These are phyloP conservation scores for Rhizomys pruinosus DNA, from an alignment of 2,113 vertebrate genomes.

Conservation along the genomic window DNA sequence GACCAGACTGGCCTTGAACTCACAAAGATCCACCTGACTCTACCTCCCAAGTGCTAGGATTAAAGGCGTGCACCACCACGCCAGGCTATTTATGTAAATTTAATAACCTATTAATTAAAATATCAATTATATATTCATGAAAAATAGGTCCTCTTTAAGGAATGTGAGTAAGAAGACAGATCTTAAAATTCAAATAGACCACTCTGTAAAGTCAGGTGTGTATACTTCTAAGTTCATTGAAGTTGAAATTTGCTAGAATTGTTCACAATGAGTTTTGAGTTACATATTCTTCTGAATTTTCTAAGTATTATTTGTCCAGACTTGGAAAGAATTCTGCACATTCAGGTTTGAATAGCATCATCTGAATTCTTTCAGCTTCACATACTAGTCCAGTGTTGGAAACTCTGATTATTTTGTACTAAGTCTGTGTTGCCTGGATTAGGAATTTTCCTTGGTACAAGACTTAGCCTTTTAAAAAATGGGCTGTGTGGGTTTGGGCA, in stretches of 20 bases:
- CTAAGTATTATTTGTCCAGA: conserved; percentile 44
- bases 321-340: conserved; percentile 57
- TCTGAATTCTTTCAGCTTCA: not conserved
- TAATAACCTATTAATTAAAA: not conserved
- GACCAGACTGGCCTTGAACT: too few species aligned
- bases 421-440: not conserved
- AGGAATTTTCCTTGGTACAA: not conserved
- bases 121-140: conserved; percentile 43
- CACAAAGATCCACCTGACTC: too few species aligned
- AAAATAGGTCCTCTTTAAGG: not conserved
- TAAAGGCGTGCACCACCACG: too few species aligned
- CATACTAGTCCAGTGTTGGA: conserved; percentile 27
- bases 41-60: too few species aligned
- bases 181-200: conserved; percentile 37
- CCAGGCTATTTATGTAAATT: too few species aligned
- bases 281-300: conserved; percentile 36
- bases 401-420: not conserved
- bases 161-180: conserved; percentile 15
- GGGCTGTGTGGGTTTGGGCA: too few species aligned
- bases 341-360: not conserved
- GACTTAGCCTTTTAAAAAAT: not conserved
- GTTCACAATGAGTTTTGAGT: conserved; percentile 45
- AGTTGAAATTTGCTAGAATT: conserved; percentile 74
- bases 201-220: conserved; percentile 55
- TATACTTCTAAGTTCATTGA: conserved; percentile 50